These are phyloP conservation scores for Diploptera punctata DNA, from an alignment of 2,888 invertebrate genomes.

Conservation along the genomic window DNA sequence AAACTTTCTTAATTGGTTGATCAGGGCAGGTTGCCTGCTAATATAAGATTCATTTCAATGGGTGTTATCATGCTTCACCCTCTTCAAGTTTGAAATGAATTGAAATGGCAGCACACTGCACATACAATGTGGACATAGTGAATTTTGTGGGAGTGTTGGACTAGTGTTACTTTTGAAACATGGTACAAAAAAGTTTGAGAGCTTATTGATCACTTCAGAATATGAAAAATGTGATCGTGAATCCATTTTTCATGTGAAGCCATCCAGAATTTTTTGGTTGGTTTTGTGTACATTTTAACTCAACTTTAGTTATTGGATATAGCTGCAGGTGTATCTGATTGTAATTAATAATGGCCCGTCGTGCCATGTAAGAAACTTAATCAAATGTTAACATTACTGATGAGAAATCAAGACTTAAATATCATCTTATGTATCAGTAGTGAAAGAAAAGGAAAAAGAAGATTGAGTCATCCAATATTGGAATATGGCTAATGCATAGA, in stretches of 20 bases:
- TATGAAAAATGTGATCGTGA: neutral
- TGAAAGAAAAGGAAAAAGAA: neutral
- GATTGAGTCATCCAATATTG: neutral
- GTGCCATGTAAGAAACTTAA: neutral
- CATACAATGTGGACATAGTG: neutral
- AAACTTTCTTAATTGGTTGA: neutral
- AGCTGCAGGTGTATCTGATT: neutral
- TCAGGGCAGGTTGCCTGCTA: neutral
- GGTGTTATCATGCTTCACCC: neutral
- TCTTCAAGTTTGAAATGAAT: neutral
- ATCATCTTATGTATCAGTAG: neutral
- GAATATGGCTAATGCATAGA: neutral
- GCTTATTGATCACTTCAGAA: neutral
- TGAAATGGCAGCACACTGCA: neutral
- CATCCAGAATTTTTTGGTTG: neutral
- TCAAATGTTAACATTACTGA: neutral
- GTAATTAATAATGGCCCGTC: slow-evolving; percentile 1
- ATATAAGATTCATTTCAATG: neutral
- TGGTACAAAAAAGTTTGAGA: slow-evolving; percentile 13
- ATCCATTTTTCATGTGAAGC: neutral
- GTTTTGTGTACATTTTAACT: slow-evolving; percentile 13
- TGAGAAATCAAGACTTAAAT: neutral
- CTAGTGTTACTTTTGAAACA: neutral
- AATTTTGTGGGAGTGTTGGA: neutral
- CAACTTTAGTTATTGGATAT: neutral